Percentiles rank a stretch among this genome's conserved stretches.
Evolutionary conservation across 2,888 invertebrate genomes (phyloP).

Genomic region (Proisotoma minuta): DNA sequence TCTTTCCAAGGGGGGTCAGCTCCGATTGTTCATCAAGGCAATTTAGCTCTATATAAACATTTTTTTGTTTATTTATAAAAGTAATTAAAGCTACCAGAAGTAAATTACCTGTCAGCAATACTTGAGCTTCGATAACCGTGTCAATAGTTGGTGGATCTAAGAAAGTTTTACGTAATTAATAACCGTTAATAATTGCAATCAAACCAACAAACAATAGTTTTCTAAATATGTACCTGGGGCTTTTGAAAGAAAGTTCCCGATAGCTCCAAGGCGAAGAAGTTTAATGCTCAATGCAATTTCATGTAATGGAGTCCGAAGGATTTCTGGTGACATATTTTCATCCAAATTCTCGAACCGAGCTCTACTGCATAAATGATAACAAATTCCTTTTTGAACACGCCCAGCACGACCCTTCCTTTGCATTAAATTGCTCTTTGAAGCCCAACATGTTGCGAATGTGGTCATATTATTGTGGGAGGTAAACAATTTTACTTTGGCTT

Average conservation of each 20-base stretch:
- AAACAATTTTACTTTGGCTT: conserved; percentile 94
- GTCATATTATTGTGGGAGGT: conserved; percentile 99
- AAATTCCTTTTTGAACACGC: conserved; percentile 86
- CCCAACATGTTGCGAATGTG: conserved; percentile 84
- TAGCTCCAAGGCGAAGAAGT: conserved; percentile 79
- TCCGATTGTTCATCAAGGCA: conserved; percentile 83
- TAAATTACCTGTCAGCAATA: conserved; percentile 56
- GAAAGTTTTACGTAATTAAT: no score
- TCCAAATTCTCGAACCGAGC: conserved; percentile 64
- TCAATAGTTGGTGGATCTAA: conserved; percentile 97
- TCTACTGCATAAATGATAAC: conserved; percentile 82
- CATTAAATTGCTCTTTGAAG: conserved; percentile 87
- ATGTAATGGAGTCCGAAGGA: conserved; percentile 94
- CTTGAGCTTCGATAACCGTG: conserved; percentile 96
- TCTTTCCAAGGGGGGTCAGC: conserved; percentile 85
- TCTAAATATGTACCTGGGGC: no score
- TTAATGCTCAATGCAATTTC: conserved; percentile 89
- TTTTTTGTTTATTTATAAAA: conserved; percentile 6
- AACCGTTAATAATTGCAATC: no score
- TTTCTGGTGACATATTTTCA: conserved; percentile 92
- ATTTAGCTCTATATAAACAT: conserved; percentile 67
- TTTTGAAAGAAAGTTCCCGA: conserved; percentile 91
- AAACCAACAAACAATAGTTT: no score
- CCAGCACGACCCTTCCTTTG: conserved; percentile 95
- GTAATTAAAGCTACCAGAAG: neutral